Evolutionary conservation across 2,797 vertebrate genomes (phyloP).

Genomic region (Poeciliopsis presidionis): DNA sequence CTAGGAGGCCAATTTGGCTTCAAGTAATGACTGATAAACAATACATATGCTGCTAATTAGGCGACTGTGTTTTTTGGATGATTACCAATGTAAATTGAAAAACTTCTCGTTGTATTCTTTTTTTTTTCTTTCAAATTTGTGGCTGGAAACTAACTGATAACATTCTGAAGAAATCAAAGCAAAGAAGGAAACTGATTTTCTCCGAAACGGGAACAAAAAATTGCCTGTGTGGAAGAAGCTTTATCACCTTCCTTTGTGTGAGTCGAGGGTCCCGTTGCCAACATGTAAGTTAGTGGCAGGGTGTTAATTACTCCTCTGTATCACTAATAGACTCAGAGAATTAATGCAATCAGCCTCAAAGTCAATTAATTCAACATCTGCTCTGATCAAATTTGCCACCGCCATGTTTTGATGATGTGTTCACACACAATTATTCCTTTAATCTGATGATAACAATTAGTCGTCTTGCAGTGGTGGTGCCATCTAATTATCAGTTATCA

Average conservation of each 20-base stretch:
- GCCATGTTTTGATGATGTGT: constrained; percentile 73
- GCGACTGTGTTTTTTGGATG: not conserved
- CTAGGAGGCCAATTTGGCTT: not conserved
- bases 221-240: not conserved
- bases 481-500: constrained; percentile 62
- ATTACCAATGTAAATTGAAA: not conserved
- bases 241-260: constrained; percentile 4
- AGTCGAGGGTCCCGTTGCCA: constrained; percentile 11
- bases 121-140: not conserved
- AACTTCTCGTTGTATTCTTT: not conserved
- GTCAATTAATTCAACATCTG: constrained; percentile 80
- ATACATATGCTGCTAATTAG: not conserved
- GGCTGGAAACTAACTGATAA: not conserved
- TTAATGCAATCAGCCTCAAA: constrained; percentile 78
- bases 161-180: not conserved
- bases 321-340: constrained; percentile 69
- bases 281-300: constrained; percentile 39
- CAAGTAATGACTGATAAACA: not conserved
- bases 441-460: constrained; percentile 75
- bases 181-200: not conserved
- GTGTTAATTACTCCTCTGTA: constrained; percentile 73
- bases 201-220: constrained; percentile 7
- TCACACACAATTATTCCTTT: constrained; percentile 70
- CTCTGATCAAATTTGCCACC: constrained; percentile 74
- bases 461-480: constrained; percentile 34